Percentiles rank a stretch among this genome's conserved stretches.
Evolutionary conservation across 1,140 invertebrate species (phyloP).

Genomic region (Drosophila punjabiensis): DNA sequence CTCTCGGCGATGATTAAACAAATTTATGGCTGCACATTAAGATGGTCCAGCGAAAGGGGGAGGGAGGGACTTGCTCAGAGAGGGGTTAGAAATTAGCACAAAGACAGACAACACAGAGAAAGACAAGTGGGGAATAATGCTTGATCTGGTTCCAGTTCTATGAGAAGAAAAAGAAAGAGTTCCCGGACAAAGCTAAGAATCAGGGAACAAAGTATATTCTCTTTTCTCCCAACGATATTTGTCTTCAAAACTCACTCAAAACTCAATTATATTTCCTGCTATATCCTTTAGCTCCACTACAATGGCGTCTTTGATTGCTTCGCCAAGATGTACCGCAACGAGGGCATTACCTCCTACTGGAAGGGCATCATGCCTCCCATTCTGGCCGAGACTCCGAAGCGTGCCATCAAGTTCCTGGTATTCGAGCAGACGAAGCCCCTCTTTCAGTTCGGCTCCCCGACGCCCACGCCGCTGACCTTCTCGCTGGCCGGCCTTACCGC

Average conservation of each 20-base stretch:
- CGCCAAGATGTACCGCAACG: constrained; percentile 93
- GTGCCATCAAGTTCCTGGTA: constrained; percentile 96
- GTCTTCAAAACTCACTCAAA: background rate
- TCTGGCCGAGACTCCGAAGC: constrained; percentile 97
- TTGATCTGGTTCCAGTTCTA: constrained; percentile 14
- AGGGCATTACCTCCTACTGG: constrained; percentile 94
- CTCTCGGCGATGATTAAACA: constrained; percentile 28
- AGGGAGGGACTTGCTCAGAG: background rate
- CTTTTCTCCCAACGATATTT: background rate
- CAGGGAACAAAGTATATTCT: background rate
- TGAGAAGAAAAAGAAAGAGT: background rate
- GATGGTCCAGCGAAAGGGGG: background rate
- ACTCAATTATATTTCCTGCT: too few species aligned
- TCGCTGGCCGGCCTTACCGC: constrained; percentile 94
- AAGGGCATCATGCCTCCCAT: constrained; percentile 97
- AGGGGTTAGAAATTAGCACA: constrained; percentile 10
- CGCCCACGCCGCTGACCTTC: constrained; percentile 93
- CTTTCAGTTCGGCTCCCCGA: constrained; percentile 91
- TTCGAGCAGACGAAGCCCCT: constrained; percentile 97
- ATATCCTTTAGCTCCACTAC: constrained; percentile 87
- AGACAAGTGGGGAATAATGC: constrained; percentile 27
- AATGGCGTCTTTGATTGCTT: constrained; percentile 94
- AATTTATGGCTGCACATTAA: constrained; percentile 32
- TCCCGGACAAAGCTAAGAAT: background rate
- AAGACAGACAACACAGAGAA: background rate